Evolutionary conservation across 2,888 invertebrate genomes (phyloP).

Genomic region (Brenthis hecate): DNA sequence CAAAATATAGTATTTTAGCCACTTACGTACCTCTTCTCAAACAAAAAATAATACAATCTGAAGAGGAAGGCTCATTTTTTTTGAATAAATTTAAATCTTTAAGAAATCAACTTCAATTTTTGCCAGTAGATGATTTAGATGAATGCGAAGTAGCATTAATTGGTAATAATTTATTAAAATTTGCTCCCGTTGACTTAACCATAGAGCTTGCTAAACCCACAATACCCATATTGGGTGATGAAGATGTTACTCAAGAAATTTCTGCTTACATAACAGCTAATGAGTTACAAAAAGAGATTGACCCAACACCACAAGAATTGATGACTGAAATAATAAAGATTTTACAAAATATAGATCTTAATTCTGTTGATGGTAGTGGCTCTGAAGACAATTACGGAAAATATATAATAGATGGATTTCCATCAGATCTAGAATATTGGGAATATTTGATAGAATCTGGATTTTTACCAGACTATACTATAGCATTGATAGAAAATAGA

Average conservation of each 20-base stretch:
- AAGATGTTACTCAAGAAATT: constrained; percentile 71
- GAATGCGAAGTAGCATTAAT: constrained; percentile 50
- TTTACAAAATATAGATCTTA: constrained; percentile 63
- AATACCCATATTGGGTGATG: constrained; percentile 70
- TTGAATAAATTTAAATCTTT: constrained; percentile 45
- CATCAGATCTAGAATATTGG: constrained; percentile 76
- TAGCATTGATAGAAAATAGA: constrained; percentile 79
- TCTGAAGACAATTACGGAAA: constrained; percentile 65
- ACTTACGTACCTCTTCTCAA: constrained; percentile 51
- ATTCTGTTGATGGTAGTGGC: constrained; percentile 49
- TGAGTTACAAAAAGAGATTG: constrained; percentile 67
- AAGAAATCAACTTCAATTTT: constrained; percentile 46
- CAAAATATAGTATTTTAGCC: constrained; percentile 44
- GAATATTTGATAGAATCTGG: constrained; percentile 64
- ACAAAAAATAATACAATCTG: constrained; percentile 34
- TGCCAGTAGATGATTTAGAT: constrained; percentile 59
- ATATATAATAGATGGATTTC: constrained; percentile 84
- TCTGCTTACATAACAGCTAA: constrained; percentile 59
- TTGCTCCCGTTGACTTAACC: constrained; percentile 64
- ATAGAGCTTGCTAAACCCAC: constrained; percentile 51
- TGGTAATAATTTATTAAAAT: constrained; percentile 49
- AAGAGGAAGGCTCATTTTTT: constrained; percentile 31
- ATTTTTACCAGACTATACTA: constrained; percentile 79
- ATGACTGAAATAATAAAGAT: constrained; percentile 62
- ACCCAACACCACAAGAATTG: constrained; percentile 69